Base-by-base conservation (phyloP, 2,797 vertebrate species). In the Anabas testudineus region DNA sequence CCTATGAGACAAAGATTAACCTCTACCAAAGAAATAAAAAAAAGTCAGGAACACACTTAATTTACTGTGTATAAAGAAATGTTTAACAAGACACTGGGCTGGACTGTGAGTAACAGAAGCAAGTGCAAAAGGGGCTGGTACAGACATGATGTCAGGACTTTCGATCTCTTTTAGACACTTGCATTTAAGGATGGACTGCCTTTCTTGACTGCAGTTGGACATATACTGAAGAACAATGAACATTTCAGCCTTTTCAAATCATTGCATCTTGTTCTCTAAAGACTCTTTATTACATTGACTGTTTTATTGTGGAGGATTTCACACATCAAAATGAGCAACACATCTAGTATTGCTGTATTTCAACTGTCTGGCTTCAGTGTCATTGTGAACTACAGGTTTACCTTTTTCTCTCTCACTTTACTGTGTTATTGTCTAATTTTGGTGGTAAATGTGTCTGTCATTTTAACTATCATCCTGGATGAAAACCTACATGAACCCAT, bases 331-430 rank as follows among this genome's bases (percentile, higher is more conserved):
- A 81, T 81, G 74, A 74, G 0, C 10, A 76, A 77, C 19, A 6
- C 3, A 19, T 61, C 74, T 7, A 22, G 1, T 55, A 10, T 58
- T 8, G 19, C 30, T 62, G 12, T 67, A 4, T 88, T 89, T 49
- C 68, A 64, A 21, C 67, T 88, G 14, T 79, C 86, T 54, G 84
- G 84, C 45, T 78, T 87, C 10, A 80, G 66, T 70, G 64, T 57
- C 13, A 85, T 63, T 13, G 62, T 52, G 30, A 84, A 72, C 30
- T 55, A 87, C 37, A 76, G 66, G 81, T 1, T 39, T 3, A 19
- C 16, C 19, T 41, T 83, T 54, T 63, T 67, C n/a, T 80, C 14
- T 72, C 45, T 88, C 4, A 74, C 67, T 46, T 46, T 81, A 10
- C 3, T 87, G 0, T 73, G 72, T 46, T 87, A 85, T 22, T 16